Percentiles rank a stretch among this genome's conserved stretches.
Evolutionary conservation across 2,113 vertebrate genomes (phyloP).

Genomic region (Gulo gulo): DNA sequence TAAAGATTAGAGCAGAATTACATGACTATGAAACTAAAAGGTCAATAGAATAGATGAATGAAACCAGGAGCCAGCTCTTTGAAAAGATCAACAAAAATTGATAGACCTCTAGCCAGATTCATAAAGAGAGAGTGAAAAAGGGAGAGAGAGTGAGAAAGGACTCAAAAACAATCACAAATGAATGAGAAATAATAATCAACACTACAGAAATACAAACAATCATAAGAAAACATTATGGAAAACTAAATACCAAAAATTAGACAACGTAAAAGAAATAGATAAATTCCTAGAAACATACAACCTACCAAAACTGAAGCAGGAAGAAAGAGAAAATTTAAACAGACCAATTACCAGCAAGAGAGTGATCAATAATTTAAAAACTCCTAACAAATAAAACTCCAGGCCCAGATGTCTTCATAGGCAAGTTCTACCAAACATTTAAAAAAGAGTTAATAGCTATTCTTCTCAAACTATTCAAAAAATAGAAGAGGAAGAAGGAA

Average conservation of each 20-base stretch:
- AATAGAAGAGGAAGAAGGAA: not conserved
- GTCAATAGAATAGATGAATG: not conserved
- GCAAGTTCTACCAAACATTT: not conserved
- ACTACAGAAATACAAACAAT: not conserved
- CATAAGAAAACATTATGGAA: not conserved
- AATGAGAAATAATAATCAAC: not conserved
- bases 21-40: not conserved
- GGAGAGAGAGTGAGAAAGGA: not conserved
- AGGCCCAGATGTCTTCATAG: not conserved
- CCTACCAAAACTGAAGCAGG: not conserved
- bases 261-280: not conserved
- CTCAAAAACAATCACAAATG: not conserved
- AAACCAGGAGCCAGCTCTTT: not conserved
- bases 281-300: not conserved
- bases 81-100: not conserved
- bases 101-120: not conserved
- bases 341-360: not conserved
- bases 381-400: not conserved
- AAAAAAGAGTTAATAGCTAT: not conserved
- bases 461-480: not conserved
- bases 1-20: not conserved
- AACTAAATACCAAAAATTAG: not conserved
- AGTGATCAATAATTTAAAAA: not conserved
- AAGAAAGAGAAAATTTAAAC: not conserved
- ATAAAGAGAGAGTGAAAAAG: not conserved